A percentile compares a stretch with the other conserved stretches of the same genome.
Conservation (phyloP, 2,113 vertebrate genomes). For the Ardeotis arabs region DNA sequence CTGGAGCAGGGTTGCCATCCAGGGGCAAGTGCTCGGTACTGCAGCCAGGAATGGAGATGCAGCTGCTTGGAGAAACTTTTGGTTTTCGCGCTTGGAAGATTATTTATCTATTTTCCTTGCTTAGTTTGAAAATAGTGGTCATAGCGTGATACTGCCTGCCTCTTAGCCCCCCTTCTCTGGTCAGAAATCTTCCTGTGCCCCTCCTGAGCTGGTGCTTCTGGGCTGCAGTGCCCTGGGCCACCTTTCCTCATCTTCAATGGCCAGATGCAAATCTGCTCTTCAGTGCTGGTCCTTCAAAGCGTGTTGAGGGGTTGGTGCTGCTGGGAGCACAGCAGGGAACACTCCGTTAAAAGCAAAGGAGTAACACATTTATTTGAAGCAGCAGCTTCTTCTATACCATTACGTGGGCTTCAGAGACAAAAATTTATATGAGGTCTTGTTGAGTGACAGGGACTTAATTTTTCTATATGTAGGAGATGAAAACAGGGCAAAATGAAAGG, state of each 20-base stretch:
- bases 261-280: not conserved
- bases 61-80: too few species aligned
- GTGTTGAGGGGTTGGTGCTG: not conserved
- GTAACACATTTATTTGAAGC: not conserved
- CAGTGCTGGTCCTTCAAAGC: not conserved
- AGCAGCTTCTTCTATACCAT: not conserved
- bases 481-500: not conserved
- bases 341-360: not conserved
- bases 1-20: not conserved
- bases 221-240: not conserved
- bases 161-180: not conserved
- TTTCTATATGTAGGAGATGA: not conserved
- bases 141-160: not conserved
- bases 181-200: not conserved
- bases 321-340: not conserved
- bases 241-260: not conserved
- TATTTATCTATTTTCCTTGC: not conserved
- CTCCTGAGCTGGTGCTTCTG: not conserved
- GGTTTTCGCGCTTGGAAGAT: fast-evolving
- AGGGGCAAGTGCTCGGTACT: not conserved
- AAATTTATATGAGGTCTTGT: not conserved
- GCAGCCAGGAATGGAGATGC: not conserved
- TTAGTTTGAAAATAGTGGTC: not conserved
- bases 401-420: not conserved
- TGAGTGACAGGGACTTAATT: not conserved